Evolutionary conservation across 2,888 invertebrate genomes (phyloP), one percentile per base, ranked within the genome.

Genomic region (Drosophila mercatorum): DNA sequence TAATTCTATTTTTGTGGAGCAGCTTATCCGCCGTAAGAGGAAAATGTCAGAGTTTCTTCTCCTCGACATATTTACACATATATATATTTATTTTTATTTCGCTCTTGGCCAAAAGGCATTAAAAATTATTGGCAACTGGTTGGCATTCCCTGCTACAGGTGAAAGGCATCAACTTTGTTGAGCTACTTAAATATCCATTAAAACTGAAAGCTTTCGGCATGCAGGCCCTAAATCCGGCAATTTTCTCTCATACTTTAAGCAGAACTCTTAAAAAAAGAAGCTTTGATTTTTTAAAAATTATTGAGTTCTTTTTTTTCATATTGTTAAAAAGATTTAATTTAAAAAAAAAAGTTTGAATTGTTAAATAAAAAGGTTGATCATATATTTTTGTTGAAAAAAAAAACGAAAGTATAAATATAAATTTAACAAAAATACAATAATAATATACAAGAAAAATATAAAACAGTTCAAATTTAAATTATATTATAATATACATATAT

Each of bases 1-100:
- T 73, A 81, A 77, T 84, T 81, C 56, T 69, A 77, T 66, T 70
- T 67, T 52, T 47, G 56, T 40, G 44, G 22, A 38, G 12, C 38
- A 53, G 55, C 51, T 31, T 14, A 51, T 58, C 36, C 38, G 12
- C 0, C 41, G 51, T 51, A 59, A 68, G 62, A 28, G 58, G 53
- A 68, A 68, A 67, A 75, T 59, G 41, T 40, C 53, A 40, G 26
- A 40, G 31, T 57, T 60, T 65, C 77, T 34, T 11, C 31, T 10
- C 5, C 5, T 34, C 28, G 8, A n/a, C 49, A 5, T 10, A n/a
- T 5, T n/a, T 31, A 14, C 2, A 31, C 0, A 49, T 34, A 51
- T 14, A 46, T 12, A 26, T 69, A 57, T 44, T 46, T 43, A 57
- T 52, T 65, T 53, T 67, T 38, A 36, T 64, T 40, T 57, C 14